Evolutionary conservation across 2,888 invertebrate genomes (phyloP).

Genomic region (Pseudanteris insignis): DNA sequence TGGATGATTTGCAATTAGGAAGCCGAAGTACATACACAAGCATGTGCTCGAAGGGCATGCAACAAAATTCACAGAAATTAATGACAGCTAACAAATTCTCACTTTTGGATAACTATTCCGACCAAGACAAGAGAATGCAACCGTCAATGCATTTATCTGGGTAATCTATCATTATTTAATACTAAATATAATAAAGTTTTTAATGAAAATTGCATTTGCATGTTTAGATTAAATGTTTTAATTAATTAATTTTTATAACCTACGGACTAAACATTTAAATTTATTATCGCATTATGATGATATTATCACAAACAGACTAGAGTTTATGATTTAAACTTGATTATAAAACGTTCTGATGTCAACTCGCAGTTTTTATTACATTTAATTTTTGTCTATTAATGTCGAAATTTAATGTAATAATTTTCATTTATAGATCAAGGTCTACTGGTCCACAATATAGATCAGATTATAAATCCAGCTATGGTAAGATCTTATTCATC

Average conservation of each 20-base stretch:
- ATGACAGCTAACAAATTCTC: conserved; percentile 68
- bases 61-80: conserved; percentile 29
- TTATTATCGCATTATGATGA: too few relatives aligned
- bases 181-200: too few relatives aligned
- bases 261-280: too few relatives aligned
- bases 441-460: conserved; percentile 61
- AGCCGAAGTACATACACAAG: conserved; percentile 59
- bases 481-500: conserved; percentile 53
- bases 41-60: conserved; percentile 26
- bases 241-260: too few relatives aligned
- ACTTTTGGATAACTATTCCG: conserved; percentile 65
- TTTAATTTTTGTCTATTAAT: background rate
- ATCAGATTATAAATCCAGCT: conserved; percentile 57
- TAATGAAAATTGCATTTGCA: too few relatives aligned
- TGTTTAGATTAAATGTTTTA: too few relatives aligned
- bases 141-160: conserved; percentile 55
- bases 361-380: too few relatives aligned
- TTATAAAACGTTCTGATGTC: conserved; percentile 4
- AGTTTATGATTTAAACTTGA: conserved; percentile 16
- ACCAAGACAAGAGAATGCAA: conserved; percentile 56
- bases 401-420: too few relatives aligned
- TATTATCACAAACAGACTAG: conserved; percentile 19
- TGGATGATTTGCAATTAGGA: conserved; percentile 67
- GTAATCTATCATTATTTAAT: conserved; percentile 47
- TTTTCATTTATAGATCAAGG: conserved; percentile 53